Evolutionary conservation across 1,140 invertebrate genomes (phyloP).

Genomic region (Drosophila aff.): DNA sequence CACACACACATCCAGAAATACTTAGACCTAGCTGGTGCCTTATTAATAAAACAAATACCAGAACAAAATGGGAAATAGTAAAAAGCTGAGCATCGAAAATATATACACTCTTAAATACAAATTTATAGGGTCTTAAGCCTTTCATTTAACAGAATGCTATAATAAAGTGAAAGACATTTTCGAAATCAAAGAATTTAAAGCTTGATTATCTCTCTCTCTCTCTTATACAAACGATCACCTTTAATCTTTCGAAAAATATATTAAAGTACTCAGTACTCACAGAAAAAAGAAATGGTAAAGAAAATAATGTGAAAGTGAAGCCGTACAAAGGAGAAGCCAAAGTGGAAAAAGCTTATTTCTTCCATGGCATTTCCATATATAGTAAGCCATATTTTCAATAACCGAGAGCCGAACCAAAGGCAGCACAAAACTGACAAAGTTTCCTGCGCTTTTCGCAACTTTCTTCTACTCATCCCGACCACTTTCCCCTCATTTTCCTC

Average conservation of each 20-base stretch:
- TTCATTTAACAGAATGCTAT: neutral
- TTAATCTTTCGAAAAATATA: neutral
- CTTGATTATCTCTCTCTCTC: neutral
- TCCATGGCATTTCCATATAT: constrained; percentile 64
- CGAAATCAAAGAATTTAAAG: no score
- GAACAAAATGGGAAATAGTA: neutral
- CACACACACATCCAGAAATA: constrained; percentile 20
- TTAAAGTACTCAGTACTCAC: neutral
- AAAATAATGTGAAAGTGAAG: constrained; percentile 7
- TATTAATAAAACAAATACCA: constrained; percentile 80
- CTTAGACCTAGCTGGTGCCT: constrained; percentile 32
- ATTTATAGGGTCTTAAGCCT: neutral
- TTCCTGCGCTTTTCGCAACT: constrained; percentile 50
- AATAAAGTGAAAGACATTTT: no score
- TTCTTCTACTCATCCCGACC: constrained; percentile 23
- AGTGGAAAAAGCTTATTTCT: constrained; percentile 31
- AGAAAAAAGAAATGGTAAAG: neutral
- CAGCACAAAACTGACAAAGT: constrained; percentile 54
- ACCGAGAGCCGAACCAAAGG: constrained; percentile 35
- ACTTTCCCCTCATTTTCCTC: neutral
- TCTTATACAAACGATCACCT: no score
- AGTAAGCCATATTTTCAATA: constrained; percentile 77
- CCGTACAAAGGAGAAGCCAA: constrained; percentile 3
- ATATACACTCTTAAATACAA: neutral
- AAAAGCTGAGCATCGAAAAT: neutral